phyloP scores from a whole-genome alignment of 2,113 vertebrate species.

The Silurus meridionalis region DNA sequence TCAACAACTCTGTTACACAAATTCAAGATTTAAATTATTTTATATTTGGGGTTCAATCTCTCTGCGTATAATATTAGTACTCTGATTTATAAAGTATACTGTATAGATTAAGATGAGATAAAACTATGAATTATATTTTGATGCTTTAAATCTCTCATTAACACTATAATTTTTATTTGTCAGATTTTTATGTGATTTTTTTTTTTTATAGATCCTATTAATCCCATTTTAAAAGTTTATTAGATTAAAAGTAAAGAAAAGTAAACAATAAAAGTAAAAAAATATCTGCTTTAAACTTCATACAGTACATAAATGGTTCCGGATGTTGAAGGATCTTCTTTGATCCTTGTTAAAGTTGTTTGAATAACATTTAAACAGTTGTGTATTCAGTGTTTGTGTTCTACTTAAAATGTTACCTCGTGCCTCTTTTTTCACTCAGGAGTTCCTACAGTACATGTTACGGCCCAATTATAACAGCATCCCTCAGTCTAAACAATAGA shows the following conservation, averaged over 20 bases:
- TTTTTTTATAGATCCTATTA: too few species aligned
- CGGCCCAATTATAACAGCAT: neutral
- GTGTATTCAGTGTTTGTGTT: neutral
- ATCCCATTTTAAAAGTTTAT: too few species aligned
- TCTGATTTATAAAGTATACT: conserved; percentile 15
- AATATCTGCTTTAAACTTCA: neutral
- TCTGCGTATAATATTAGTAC: neutral
- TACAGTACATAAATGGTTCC: neutral
- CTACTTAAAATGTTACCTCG: conserved; percentile 24
- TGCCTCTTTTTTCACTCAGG: conserved; percentile 51
- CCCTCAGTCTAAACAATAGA: neutral
- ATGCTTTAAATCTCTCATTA: neutral
- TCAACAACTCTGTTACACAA: neutral
- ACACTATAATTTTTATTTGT: neutral
- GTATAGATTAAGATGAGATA: neutral
- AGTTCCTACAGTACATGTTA: conserved; percentile 19
- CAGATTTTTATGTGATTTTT: neutral
- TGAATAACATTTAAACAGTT: neutral
- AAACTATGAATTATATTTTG: neutral
- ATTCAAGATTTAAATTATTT: neutral
- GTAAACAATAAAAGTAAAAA: neutral
- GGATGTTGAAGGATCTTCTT: neutral
- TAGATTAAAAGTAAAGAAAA: neutral
- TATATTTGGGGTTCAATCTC: neutral
- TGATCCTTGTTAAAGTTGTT: conserved; percentile 8